A percentile compares a stretch with the other conserved stretches of the same genome.
phyloP scores from a whole-genome alignment of 2,888 invertebrate species.

The Elmis aenea region DNA sequence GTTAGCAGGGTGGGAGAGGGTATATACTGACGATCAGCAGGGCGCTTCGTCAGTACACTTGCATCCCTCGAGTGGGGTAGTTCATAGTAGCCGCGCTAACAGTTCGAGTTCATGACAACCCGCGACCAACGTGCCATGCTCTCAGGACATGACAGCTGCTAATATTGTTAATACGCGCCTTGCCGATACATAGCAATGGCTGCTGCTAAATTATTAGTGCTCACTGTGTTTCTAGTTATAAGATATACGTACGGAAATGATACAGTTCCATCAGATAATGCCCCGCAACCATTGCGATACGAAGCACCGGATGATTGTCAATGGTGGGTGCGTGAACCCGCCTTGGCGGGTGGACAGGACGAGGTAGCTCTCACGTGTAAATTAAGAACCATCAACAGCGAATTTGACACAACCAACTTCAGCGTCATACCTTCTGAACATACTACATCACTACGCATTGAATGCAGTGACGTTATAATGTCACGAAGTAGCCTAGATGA shows the following conservation, averaged over 20 bases:
- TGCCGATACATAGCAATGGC: too few relatives aligned
- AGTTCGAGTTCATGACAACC: slow-evolving; percentile 1
- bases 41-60: slow-evolving; percentile 27
- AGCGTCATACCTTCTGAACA: slow-evolving; percentile 81
- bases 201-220: neutral
- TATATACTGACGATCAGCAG: slow-evolving; percentile 27
- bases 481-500: slow-evolving; percentile 74
- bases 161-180: too few relatives aligned
- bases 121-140: slow-evolving; percentile 3
- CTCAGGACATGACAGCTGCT: slow-evolving; percentile 5
- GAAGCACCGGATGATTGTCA: slow-evolving; percentile 85
- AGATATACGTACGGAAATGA: slow-evolving; percentile 17
- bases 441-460: slow-evolving; percentile 71
- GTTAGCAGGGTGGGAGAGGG: slow-evolving; percentile 23
- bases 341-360: slow-evolving; percentile 51
- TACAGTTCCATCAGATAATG: slow-evolving; percentile 17
- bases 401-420: slow-evolving; percentile 83
- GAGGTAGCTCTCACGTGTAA: slow-evolving; percentile 76
- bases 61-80: slow-evolving; percentile 24
- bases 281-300: slow-evolving; percentile 53
- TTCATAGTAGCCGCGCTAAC: slow-evolving; percentile 8
- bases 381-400: slow-evolving; percentile 79
- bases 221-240: slow-evolving; percentile 15
- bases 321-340: slow-evolving; percentile 65
- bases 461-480: slow-evolving; percentile 76